phyloP scores from a whole-genome alignment of 2,888 invertebrate species.

The Pachydiplax longipennis region DNA sequence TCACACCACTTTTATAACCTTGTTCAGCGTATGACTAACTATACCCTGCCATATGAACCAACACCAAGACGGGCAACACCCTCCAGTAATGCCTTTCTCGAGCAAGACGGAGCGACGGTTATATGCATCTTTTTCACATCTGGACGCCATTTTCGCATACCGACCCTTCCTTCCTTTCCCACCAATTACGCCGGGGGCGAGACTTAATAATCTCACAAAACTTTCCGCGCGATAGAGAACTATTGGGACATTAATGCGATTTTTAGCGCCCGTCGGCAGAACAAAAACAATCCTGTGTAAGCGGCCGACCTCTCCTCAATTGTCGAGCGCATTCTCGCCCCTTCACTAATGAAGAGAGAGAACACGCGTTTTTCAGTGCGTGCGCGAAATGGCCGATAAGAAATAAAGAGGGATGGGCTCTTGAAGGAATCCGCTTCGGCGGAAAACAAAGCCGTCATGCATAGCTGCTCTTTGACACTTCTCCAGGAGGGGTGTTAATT shows the following conservation, averaged over 20 bases:
- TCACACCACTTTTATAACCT: too few relatives aligned
- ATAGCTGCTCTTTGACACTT: constrained; percentile 1
- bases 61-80: too few relatives aligned
- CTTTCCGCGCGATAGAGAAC: not conserved
- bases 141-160: not conserved
- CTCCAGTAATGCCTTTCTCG: too few relatives aligned
- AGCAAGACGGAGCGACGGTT: too few relatives aligned
- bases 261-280: not conserved
- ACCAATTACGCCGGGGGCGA: not conserved
- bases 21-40: too few relatives aligned
- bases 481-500: constrained; percentile 8
- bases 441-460: constrained; percentile 41
- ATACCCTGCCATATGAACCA: too few relatives aligned
- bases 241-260: not conserved
- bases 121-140: too few relatives aligned
- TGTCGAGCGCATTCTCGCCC: not conserved
- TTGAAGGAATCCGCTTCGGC: not conserved
- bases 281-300: not conserved
- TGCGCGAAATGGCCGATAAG: not conserved
- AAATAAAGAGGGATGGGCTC: not conserved
- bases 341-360: not conserved
- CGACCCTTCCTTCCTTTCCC: not conserved
- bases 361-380: too few relatives aligned
- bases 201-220: not conserved
- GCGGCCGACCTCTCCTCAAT: not conserved